Conservation (phyloP, 2,113 vertebrate genomes). For the Apodemus sylvaticus region DNA sequence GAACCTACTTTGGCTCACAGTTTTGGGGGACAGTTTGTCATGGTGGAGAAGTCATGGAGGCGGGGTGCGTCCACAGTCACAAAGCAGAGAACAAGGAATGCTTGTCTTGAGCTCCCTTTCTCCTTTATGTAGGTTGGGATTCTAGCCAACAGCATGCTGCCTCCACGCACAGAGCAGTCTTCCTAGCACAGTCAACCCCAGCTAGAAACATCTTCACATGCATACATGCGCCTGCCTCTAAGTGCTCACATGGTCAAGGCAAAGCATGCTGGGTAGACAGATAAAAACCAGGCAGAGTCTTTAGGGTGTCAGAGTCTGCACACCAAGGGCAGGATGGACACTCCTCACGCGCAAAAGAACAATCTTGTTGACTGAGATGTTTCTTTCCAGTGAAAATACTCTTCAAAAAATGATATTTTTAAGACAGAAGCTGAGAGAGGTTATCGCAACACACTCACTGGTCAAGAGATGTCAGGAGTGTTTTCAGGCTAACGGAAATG, state of each 20-base stretch:
- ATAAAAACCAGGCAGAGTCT: neutral
- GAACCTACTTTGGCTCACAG: neutral
- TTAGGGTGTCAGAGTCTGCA: neutral
- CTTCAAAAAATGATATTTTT: neutral
- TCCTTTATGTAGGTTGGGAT: neutral
- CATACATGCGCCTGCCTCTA: neutral
- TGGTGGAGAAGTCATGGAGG: neutral
- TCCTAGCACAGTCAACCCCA: neutral
- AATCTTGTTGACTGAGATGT: neutral
- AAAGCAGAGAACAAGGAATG: neutral
- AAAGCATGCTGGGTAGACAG: accelerated
- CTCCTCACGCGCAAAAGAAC: neutral
- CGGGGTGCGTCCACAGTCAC: neutral
- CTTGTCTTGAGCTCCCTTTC: neutral
- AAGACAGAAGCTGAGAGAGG: neutral
- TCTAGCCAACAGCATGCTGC: neutral
- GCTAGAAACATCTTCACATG: neutral
- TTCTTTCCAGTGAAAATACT: neutral
- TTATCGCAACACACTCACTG: neutral
- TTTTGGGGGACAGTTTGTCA: neutral
- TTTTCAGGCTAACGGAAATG: neutral
- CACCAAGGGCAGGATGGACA: accelerated
- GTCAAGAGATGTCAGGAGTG: neutral
- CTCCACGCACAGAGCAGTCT: neutral
- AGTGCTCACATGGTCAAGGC: too few species aligned